These are phyloP conservation scores for Cottoperca gobio DNA, from an alignment of 2,797 vertebrate species.

Conservation along the genomic window DNA sequence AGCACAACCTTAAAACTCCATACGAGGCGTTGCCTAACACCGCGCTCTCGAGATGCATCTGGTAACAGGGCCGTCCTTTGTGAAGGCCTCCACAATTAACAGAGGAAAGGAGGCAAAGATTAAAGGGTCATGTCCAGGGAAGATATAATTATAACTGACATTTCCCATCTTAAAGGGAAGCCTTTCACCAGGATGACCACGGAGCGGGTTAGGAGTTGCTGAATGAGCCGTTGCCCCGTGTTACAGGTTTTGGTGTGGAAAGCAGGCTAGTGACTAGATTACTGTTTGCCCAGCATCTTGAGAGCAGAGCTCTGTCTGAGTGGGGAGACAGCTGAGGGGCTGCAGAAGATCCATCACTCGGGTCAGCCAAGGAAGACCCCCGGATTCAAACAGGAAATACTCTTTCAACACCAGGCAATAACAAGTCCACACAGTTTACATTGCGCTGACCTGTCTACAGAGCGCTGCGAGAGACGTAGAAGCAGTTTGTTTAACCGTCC, in stretches of 20 bases:
- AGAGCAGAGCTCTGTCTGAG: constrained; percentile 52
- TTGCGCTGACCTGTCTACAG: constrained; percentile 58
- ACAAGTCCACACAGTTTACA: constrained; percentile 77
- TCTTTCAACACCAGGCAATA: constrained; percentile 79
- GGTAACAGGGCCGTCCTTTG: constrained; percentile 80
- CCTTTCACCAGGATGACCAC: constrained; percentile 68
- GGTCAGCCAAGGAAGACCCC: constrained; percentile 66
- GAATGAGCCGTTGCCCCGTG: constrained; percentile 71
- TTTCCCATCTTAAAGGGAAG: constrained; percentile 83
- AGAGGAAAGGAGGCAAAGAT: constrained; percentile 74
- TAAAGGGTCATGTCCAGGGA: constrained; percentile 79
- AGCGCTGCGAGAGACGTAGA: constrained; percentile 36
- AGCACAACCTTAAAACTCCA: constrained; percentile 60
- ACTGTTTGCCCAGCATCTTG: constrained; percentile 73
- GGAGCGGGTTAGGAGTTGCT: constrained; percentile 52
- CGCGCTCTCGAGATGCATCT: constrained; percentile 65
- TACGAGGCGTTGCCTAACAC: constrained; percentile 46
- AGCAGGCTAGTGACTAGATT: constrained; percentile 61
- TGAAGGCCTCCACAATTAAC: constrained; percentile 75
- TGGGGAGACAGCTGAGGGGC: constrained; percentile 40
- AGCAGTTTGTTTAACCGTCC: constrained; percentile 47
- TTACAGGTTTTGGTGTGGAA: constrained; percentile 66
- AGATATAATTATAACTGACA: constrained; percentile 86
- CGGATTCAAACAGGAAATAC: constrained; percentile 80
- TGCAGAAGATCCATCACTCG: constrained; percentile 51